Percentiles rank a stretch among this genome's conserved stretches.
These are phyloP conservation scores for Clarias batrachus DNA, from an alignment of 2,113 vertebrate genomes.

Conservation along the genomic window DNA sequence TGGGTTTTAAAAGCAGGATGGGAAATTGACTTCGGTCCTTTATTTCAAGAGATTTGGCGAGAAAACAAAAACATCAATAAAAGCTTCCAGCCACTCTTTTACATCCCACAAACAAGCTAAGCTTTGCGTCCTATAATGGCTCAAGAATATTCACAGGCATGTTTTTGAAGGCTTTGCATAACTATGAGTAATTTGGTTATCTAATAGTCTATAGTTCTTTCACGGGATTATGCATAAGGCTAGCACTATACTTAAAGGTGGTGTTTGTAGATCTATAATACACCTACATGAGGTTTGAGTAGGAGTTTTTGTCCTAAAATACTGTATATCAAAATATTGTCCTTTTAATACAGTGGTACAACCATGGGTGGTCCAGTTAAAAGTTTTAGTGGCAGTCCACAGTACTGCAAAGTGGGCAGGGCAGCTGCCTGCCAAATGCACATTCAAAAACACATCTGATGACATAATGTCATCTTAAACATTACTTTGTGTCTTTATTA, in stretches of 20 bases:
- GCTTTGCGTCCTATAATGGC: slow-evolving; percentile 36
- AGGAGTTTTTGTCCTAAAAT: neutral
- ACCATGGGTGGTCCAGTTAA: no score
- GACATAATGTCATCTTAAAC: no score
- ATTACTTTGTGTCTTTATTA: no score
- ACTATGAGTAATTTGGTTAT: slow-evolving; percentile 15
- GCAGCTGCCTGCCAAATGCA: neutral
- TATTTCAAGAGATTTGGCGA: slow-evolving; percentile 50
- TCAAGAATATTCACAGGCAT: slow-evolving; percentile 25
- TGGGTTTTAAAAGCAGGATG: slow-evolving; percentile 50
- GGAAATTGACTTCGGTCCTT: slow-evolving; percentile 51
- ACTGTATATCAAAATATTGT: neutral
- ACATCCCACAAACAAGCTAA: slow-evolving; percentile 47
- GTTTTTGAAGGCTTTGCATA: slow-evolving; percentile 29
- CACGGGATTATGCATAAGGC: neutral
- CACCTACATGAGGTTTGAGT: neutral
- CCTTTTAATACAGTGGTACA: neutral
- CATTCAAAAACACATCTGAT: neutral
- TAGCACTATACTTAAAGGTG: neutral
- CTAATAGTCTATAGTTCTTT: neutral
- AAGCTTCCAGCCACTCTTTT: slow-evolving; percentile 41
- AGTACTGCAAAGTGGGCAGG: neutral
- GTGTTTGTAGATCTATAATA: neutral
- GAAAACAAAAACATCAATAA: slow-evolving; percentile 50
- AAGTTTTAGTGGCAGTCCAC: neutral